Percentiles rank a stretch among this genome's conserved stretches.
Conservation (phyloP, 2,888 invertebrate species). For the Aphodius sticticus region DNA sequence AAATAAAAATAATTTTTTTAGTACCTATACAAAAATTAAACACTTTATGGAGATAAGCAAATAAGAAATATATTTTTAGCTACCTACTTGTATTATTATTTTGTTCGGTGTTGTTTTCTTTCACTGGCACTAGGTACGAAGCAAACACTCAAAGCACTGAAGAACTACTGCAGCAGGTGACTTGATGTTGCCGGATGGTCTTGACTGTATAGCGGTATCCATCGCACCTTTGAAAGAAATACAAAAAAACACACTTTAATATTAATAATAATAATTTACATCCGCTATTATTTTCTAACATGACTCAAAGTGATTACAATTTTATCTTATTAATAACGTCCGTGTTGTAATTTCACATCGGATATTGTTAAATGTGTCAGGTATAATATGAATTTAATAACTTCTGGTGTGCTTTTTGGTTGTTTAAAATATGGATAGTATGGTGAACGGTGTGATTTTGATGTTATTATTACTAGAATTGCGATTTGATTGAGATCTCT, state of each 20-base stretch:
- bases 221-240: slow-evolving; percentile 48
- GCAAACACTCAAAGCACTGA: slow-evolving; percentile 56
- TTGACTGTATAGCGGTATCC: slow-evolving; percentile 59
- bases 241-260: neutral
- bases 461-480: neutral
- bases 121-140: slow-evolving; percentile 43
- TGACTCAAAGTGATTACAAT: neutral
- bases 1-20: neutral
- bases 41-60: no score
- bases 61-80: neutral
- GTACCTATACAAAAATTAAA: neutral
- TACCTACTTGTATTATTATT: slow-evolving; percentile 10
- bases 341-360: neutral
- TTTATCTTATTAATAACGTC: neutral
- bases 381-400: neutral
- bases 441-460: neutral
- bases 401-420: neutral
- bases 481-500: neutral
- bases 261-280: slow-evolving; percentile 4
- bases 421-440: neutral
- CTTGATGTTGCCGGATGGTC: slow-evolving; percentile 49
- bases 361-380: neutral
- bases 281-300: neutral
- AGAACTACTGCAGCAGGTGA: slow-evolving; percentile 55
- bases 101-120: slow-evolving; percentile 39